Evolutionary conservation across 2,113 vertebrate genomes (phyloP), one percentile per base, ranked within the genome.

Genomic region (Delphinapterus leucas): DNA sequence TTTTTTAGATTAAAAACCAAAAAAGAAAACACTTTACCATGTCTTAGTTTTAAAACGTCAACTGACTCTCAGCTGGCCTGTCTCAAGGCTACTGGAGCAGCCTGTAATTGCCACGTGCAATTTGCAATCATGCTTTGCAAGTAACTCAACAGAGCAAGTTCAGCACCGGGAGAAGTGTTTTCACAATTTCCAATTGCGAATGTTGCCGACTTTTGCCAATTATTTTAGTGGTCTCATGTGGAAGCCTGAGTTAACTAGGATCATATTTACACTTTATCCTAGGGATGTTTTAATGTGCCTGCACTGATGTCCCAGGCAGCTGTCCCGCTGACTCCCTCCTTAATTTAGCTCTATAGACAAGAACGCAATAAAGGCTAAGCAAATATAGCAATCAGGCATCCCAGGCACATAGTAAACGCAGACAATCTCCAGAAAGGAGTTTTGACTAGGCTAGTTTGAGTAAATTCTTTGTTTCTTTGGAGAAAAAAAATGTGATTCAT

Each of bases 91-190:
- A 8, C 67, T 68, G 74, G 83, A 90, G 61, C n/a, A 76, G 85
- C n/a, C 70, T 60, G 23, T 96, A 95, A 95, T 87, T 81, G 91
- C 49, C 93, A 76, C 70, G 12, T 60, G 81, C 63, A 80, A 74
- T 97, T 94, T 95, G 88, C 88, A 84, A 88, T 97, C 88, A 96
- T 73, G 49, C 70, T 90, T 94, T 53, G 71, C 85, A 84, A 95
- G 83, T 87, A 92, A 94, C 83, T 90, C 87, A 67, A 8, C 70
- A 92, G 84, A 96, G 80, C 63, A 81, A 93, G 88, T 90, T 92
- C 71, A 71, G 41, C 63, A 38, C 85, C 0, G 1, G 44, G 68
- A 97, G 84, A 94, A 90, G 70, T 80, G 49, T 79, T 84, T 96
- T 79, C 65, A 82, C 87, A 92, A 71, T 92, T 95, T 95, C 70